Evolutionary conservation across 2,797 vertebrate species (phyloP), one percentile per base, ranked within the genome.

Genomic region (Myoxocephalus aenaeus): DNA sequence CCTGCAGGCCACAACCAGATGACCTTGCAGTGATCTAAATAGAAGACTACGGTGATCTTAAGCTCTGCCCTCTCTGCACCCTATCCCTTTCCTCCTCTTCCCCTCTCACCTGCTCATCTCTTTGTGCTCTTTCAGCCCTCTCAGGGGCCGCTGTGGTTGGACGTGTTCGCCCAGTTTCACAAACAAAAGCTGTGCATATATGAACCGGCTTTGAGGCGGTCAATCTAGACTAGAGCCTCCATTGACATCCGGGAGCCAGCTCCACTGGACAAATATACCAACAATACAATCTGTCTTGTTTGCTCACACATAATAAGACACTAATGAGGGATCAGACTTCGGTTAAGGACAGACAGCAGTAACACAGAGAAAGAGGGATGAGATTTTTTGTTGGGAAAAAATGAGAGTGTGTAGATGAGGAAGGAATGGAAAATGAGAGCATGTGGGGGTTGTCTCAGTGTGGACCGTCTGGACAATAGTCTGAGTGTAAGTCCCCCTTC

Each of bases 111-210:
- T 81, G 77, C 75, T 85, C 80, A 77, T 88, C 87, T 88, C 79
- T 92, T 88, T 89, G 89, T 89, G 73, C 63, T 71, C 74, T 48
- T 38, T 77, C 50, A 81, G 83, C 67, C 50, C 69, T 75, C 53
- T 77, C n/a, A 66, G 68, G 58, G 82, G 66, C 78, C 38, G 2
- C 10, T 62, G 86, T 73, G 72, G 90, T 83, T 34, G 13, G 76
- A 93, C 93, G 79, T 15, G 93, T 92, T 93, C 85, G 80, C 82
- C 92, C 85, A 36, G 92, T 93, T 92, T 69, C 58, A 66, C 54
- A 75, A 70, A 92, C 92, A 94, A 93, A 91, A 89, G 81, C 65
- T 78, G 81, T 6, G 58, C 77, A 88, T 89, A 88, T 89, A 85
- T 73, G 82, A 87, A 83, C 61, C 27, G 22, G 44, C 72, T 76